Base-by-base conservation (phyloP, 2,797 vertebrate genomes). In the Carcharodon carcharias region DNA sequence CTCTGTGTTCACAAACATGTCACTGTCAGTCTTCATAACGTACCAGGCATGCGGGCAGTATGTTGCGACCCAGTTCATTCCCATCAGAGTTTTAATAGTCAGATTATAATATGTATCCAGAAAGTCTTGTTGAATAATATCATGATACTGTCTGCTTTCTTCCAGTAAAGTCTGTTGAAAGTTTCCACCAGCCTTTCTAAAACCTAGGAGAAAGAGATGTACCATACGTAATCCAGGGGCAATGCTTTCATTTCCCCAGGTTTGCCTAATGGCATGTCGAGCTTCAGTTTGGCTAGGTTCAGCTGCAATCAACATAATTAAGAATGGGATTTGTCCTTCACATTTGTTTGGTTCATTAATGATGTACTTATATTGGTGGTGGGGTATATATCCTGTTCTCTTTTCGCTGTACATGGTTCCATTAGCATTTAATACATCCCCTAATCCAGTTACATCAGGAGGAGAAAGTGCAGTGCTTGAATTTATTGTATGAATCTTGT, bases 21-120 rank as follows among this genome's bases (percentile, higher is more conserved):
- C 99, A 0, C 99, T 99, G 98, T 99, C 99, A 0, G 99, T 99
- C 98, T 99, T 99, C 99, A 99, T 99, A 96, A 99, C 98, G 0
- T 99, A 99, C 0, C 97, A 98, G 96, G 98, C 98, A 0, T 89
- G 97, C 0, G 98, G 98, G 96, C 99, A 99, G 96, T 99, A 98
- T 6, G 97, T 98, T 28, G 98, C 98, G 96, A 99, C 99, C 99
- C 99, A 99, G 97, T 99, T 99, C 98, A 99, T 99, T 96, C 99
- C 99, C 99, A 99, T 99, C 91, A 99, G 96, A 1, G 99, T 99
- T 97, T 99, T 99, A 93, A 98, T 98, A 21, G 99, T 99, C 96
- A 99, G 97, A 97, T 99, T 99, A 96, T 99, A 98, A 96, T 99
- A 99, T 0, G 99, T 98, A 87, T 99, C 99, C 91, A 98, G 96